These are phyloP conservation scores for Trachelus iudaicus DNA, from an alignment of 2,888 invertebrate genomes.

Conservation along the genomic window DNA sequence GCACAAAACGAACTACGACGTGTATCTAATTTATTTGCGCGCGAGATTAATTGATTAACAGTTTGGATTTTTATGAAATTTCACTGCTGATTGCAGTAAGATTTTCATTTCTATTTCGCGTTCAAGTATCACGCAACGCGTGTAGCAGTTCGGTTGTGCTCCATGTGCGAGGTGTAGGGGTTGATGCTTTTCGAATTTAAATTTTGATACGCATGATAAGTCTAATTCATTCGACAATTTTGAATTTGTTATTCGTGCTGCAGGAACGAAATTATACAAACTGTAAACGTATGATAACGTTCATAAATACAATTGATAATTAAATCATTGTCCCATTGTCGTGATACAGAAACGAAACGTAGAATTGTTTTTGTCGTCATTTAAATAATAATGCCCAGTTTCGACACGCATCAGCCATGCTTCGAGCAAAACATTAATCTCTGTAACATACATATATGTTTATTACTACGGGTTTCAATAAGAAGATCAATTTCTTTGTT, in stretches of 20 bases:
- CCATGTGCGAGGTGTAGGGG: not conserved
- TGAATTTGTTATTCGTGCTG: not conserved
- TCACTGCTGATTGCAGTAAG: not conserved
- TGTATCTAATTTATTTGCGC: not conserved
- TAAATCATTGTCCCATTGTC: not conserved
- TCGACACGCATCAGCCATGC: not conserved
- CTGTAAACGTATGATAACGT: not conserved
- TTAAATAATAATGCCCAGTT: not conserved
- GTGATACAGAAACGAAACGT: not conserved
- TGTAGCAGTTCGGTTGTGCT: not conserved
- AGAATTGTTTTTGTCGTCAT: not conserved
- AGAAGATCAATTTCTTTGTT: not conserved
- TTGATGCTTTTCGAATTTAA: not conserved
- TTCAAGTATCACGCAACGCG: not conserved
- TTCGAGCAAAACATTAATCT: not conserved
- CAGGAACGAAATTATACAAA: not conserved
- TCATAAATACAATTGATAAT: not conserved
- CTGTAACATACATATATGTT: conserved; percentile 8
- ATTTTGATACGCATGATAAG: not conserved
- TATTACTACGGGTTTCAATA: not conserved
- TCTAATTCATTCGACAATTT: not conserved
- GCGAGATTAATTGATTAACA: not conserved
- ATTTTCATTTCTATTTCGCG: not conserved
- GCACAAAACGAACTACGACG: not conserved
- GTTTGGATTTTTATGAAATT: not conserved